Evolutionary conservation across 1,140 invertebrate genomes (phyloP), one percentile per base, ranked within the genome.

Genomic region (Proales similis): DNA sequence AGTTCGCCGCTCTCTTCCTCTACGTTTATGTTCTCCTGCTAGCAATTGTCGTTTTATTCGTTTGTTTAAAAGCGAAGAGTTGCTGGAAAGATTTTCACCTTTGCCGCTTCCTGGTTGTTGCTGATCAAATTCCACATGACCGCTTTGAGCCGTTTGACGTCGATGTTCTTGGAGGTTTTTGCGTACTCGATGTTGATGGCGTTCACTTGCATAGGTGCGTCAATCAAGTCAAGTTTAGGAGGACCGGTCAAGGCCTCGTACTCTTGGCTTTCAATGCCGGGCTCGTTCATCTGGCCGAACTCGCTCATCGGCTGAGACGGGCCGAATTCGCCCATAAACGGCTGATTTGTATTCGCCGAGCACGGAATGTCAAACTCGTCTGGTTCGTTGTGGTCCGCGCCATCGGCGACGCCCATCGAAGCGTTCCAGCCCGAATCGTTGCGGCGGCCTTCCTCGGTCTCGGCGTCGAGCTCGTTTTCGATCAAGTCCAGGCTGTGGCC

Each of bases 101-200:
- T 9, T 46, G 27, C 43, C 27, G 24, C 27, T 11, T 57, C 38
- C 11, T 57, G 17, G 11, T 14, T 24, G 19, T 39, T 42, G n/a
- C 20, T 19, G 3, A 57, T 29, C 9, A 57, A 17, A 2, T 36
- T 27, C 51, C 51, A 57, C 29, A 57, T 43, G 20, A 57, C 51
- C 30, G 39, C 36, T 42, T 57, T 57, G 1, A 57, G 27, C 45
- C 51, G 33, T 0, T 42, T 26, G 14, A 57, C 51, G 27, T 57
- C 51, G 6, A 57, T 57, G 45, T 57, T 57, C 19, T 57, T 57
- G 7, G 51, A 57, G 27, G 51, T 57, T 30, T 57, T 57, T 4
- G 51, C 51, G 20, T 57, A 57, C n/a, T 57, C 51, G 12, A 57
- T 57, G 22, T 57, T 57, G 2, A 57, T 17, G 12, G 51, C 38